phyloP scores from a whole-genome alignment of 2,888 invertebrate species.

The Torymus auratus region DNA sequence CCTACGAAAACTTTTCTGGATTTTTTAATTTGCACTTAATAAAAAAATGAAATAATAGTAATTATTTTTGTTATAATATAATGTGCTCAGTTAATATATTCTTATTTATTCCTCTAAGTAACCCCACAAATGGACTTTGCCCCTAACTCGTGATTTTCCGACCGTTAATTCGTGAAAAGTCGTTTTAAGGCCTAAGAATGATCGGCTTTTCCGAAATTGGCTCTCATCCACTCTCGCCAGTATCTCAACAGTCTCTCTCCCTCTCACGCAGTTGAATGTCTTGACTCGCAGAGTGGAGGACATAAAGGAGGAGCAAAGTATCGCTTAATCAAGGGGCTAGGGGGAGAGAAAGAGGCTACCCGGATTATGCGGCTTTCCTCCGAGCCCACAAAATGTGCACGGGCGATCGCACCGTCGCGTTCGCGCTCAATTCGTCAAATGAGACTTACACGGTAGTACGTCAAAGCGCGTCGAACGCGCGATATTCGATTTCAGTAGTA shows the following conservation, averaged over 20 bases:
- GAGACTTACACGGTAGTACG: background rate
- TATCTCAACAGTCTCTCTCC: background rate
- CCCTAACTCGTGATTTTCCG: too few relatives aligned
- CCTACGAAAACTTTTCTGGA: too few relatives aligned
- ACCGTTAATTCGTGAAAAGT: constrained; percentile 17
- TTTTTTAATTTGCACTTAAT: too few relatives aligned
- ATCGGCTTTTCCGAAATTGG: constrained; percentile 43
- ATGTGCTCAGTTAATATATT: too few relatives aligned
- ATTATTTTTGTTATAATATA: too few relatives aligned
- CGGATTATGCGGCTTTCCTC: constrained; percentile 5
- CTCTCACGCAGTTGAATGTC: constrained; percentile 13
- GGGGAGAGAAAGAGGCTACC: background rate
- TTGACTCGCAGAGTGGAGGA: background rate
- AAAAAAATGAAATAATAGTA: too few relatives aligned
- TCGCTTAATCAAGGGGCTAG: constrained; percentile 36
- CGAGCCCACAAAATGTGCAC: background rate
- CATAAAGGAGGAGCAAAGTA: constrained; percentile 4
- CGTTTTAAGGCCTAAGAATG: background rate
- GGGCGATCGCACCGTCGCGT: background rate
- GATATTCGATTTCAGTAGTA: constrained; percentile 29
- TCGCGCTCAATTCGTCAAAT: background rate
- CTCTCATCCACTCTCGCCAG: background rate
- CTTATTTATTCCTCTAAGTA: too few relatives aligned
- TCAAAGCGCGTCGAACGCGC: background rate
- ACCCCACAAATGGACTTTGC: too few relatives aligned